Base-by-base conservation (phyloP, 2,797 vertebrate genomes). In the Sebastes nivosus region DNA sequence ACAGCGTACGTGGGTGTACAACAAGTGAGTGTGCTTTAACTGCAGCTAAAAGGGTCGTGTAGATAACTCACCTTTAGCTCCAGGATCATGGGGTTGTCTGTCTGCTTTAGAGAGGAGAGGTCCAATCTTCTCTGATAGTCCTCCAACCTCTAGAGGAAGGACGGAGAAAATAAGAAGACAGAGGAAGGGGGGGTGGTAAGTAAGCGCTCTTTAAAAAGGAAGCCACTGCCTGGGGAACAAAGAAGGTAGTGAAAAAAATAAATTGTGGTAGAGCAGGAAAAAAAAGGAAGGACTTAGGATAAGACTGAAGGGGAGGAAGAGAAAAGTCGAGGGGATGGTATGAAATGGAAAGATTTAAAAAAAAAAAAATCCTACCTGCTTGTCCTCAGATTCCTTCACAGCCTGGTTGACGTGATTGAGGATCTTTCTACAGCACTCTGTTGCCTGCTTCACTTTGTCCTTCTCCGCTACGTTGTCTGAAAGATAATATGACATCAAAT, bases 331-430 rank as follows among this genome's bases (percentile, higher is more conserved):
- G 14, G 36, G 34, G n/a, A 57, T n/a, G 32, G 34, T 6, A 58
- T 65, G 5, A 67, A 82, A 76, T 46, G 4, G 24, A 75, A 73
- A 70, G 29, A 81, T 63, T 80, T 65, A 1, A 59, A 46, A 70
- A 38, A 24, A 68, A 55, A 55, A 81, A 27, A 27, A 65, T n/a
- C 73, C 4, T 6, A 94, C 94, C 97, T 99, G 98, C 79, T 98
- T 99, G 94, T 99, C 98, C 93, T 99, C 99, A 0, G 99, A 97
- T 91, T 99, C 97, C 88, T 97, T 98, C 77, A 99, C 97, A 66
- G 98, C 97, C 94, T 99, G 98, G 93, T 99, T 99, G 74, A 99
- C 98, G 5, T 98, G 97, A 93, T 97, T 97, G 81, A 99, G 97
- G 90, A 99, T 97, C 88, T 96, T 97, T 65, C 97, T 96, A 75